phyloP scores from a whole-genome alignment of 1,140 invertebrate genomes.

The Parasteatoda tepidariorum region DNA sequence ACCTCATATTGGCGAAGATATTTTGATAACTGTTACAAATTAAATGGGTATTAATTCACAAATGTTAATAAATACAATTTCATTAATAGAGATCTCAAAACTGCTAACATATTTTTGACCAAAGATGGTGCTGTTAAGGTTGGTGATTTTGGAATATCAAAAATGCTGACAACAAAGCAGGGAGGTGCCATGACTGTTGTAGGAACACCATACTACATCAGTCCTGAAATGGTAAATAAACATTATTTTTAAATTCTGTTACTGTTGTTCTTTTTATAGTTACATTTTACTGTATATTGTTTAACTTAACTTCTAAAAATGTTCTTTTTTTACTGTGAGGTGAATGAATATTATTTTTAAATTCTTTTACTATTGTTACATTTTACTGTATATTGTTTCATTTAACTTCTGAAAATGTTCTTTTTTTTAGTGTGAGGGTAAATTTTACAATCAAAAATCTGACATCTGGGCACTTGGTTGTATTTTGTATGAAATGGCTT shows the following conservation, averaged over 20 bases:
- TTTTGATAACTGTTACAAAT: too few species aligned
- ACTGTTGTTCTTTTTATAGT: not conserved
- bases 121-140: conserved; percentile 77
- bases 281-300: not conserved
- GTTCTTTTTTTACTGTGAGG: too few species aligned
- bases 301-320: too few species aligned
- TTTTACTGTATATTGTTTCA: too few species aligned
- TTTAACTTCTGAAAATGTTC: too few species aligned
- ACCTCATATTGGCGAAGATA: too few species aligned
- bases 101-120: conserved; percentile 82
- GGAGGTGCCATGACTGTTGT: conserved; percentile 80
- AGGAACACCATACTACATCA: conserved; percentile 86
- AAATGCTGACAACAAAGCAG: conserved; percentile 77
- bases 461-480: conserved; percentile 86
- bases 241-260: conserved; percentile 7
- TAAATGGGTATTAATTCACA: too few species aligned
- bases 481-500: conserved; percentile 84
- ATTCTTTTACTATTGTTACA: too few species aligned
- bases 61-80: too few species aligned
- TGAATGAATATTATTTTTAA: too few species aligned
- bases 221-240: conserved; percentile 80
- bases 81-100: conserved; percentile 80
- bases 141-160: conserved; percentile 85
- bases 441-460: conserved; percentile 81
- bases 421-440: conserved; percentile 78